phyloP scores from a whole-genome alignment of 2,888 invertebrate species.

The Drosophila ochracea region DNA sequence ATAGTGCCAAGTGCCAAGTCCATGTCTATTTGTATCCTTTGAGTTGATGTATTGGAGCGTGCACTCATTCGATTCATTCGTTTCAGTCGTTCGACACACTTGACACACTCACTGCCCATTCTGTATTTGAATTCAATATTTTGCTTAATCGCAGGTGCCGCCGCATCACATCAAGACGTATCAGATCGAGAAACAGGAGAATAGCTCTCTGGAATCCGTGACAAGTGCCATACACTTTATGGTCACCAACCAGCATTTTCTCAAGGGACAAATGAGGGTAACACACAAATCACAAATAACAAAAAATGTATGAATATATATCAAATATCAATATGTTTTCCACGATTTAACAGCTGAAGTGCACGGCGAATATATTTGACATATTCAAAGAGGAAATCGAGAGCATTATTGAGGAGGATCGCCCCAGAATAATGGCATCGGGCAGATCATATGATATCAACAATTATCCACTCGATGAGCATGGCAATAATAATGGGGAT shows the following conservation, averaged over 20 bases:
- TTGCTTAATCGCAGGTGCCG: constrained; percentile 74
- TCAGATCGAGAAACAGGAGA: constrained; percentile 83
- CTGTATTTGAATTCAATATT: constrained; percentile 4
- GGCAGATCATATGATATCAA: constrained; percentile 85
- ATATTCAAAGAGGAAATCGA: constrained; percentile 85
- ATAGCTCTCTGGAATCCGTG: constrained; percentile 83
- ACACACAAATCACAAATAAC: constrained; percentile 12
- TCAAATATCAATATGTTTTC: not conserved
- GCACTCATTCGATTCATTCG: constrained; percentile 18
- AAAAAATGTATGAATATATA: not conserved
- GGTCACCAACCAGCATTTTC: constrained; percentile 84
- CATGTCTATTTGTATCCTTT: constrained; percentile 15
- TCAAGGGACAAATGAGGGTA: constrained; percentile 84
- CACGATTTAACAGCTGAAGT: constrained; percentile 80
- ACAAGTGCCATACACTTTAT: constrained; percentile 84
- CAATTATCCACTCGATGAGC: constrained; percentile 83
- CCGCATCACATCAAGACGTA: constrained; percentile 84
- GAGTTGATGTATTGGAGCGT: constrained; percentile 33
- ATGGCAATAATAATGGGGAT: constrained; percentile 61
- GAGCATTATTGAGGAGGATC: constrained; percentile 84
- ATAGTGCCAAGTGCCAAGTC: constrained; percentile 39
- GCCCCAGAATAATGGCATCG: constrained; percentile 85
- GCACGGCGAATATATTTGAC: constrained; percentile 84
- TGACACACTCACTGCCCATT: constrained; percentile 41
- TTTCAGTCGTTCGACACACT: constrained; percentile 21